phyloP scores from a whole-genome alignment of 2,888 invertebrate species.

The Mythimna pallens region DNA sequence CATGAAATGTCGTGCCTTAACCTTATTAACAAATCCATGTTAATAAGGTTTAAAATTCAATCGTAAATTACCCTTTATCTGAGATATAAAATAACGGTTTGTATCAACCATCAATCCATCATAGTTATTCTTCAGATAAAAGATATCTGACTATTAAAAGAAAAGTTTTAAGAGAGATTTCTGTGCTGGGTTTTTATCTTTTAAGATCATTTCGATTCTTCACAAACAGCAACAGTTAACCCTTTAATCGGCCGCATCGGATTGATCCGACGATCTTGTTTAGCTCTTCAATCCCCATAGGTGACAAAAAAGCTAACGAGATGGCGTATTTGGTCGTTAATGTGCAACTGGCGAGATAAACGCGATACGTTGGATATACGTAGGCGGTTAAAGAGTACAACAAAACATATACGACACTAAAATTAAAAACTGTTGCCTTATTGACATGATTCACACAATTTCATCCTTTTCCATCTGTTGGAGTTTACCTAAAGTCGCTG shows the following conservation, averaged over 20 bases:
- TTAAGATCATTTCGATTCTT: constrained; percentile 7
- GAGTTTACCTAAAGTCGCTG: constrained; percentile 95
- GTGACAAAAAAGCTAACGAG: no score
- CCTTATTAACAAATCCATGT: not conserved
- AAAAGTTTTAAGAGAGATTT: not conserved
- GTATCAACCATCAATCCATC: not conserved
- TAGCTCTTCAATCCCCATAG: no score
- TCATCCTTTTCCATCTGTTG: not conserved
- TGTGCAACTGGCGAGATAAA: no score
- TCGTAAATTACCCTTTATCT: not conserved
- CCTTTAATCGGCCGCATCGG: no score
- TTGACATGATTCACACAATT: constrained; percentile 5
- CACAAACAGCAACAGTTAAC: not conserved
- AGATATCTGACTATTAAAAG: not conserved
- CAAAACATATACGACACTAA: not conserved
- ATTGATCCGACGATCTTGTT: no score
- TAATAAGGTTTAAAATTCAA: not conserved
- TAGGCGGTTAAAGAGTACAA: no score
- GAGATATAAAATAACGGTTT: not conserved
- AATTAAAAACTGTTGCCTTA: not conserved
- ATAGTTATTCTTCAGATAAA: not conserved
- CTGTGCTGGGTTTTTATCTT: not conserved
- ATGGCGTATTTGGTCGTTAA: no score
- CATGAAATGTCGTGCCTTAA: not conserved
- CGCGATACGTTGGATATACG: no score